phyloP scores from a whole-genome alignment of 2,888 invertebrate genomes.

The Lasioglossum figueresi region DNA sequence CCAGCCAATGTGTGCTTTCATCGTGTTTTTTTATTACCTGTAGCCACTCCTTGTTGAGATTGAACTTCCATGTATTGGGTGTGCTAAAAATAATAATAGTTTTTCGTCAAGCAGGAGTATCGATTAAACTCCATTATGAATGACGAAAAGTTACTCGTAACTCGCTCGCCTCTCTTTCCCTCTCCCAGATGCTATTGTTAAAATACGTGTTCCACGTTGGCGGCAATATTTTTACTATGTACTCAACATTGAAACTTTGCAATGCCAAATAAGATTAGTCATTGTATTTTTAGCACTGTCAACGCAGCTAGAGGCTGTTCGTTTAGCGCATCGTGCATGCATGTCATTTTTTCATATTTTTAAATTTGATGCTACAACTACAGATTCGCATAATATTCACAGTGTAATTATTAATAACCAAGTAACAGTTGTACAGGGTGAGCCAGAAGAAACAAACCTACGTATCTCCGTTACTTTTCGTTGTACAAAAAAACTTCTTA shows the following conservation, averaged over 20 bases:
- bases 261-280: background rate
- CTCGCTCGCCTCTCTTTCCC: background rate
- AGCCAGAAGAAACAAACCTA: too few relatives aligned
- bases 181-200: background rate
- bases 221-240: background rate
- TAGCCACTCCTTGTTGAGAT: slow-evolving; percentile 25
- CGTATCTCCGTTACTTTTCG: too few relatives aligned
- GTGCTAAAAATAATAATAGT: background rate
- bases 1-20: slow-evolving; percentile 8
- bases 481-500: too few relatives aligned
- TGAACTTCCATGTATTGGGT: slow-evolving; percentile 23
- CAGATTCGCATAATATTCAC: background rate
- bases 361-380: background rate
- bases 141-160: background rate
- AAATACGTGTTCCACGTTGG: background rate
- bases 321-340: background rate
- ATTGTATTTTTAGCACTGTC: background rate
- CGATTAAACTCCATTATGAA: background rate
- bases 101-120: background rate
- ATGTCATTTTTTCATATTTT: background rate
- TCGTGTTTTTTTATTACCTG: slow-evolving; percentile 36
- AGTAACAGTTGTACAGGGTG: too few relatives aligned
- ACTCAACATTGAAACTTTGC: background rate
- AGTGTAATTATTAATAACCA: background rate
- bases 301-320: background rate